Evolutionary conservation across 2,113 vertebrate genomes (phyloP).

Genomic region (Leucopsar rothschildi): DNA sequence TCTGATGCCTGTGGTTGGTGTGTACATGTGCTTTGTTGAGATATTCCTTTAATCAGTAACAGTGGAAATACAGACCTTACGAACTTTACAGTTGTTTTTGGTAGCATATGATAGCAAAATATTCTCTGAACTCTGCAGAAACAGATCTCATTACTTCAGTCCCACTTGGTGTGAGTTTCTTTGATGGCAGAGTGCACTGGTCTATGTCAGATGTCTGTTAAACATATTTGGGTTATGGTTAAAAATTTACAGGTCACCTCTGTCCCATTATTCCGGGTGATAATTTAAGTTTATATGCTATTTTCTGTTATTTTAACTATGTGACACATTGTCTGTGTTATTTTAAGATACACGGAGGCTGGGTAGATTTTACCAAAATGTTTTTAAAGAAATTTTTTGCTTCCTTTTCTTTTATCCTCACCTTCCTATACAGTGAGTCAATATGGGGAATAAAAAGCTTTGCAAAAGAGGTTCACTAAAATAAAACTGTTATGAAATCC

Average conservation of each 20-base stretch:
- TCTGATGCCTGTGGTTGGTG: background rate
- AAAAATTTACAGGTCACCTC: background rate
- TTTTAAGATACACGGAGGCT: background rate
- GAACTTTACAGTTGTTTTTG: background rate
- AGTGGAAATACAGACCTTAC: background rate
- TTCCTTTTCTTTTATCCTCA: background rate
- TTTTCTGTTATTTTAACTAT: background rate
- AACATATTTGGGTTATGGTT: background rate
- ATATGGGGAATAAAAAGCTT: background rate
- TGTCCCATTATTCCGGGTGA: background rate
- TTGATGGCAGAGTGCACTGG: background rate
- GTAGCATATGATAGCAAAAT: background rate
- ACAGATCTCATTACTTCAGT: background rate
- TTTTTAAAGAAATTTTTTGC: background rate
- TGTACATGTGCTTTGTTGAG: background rate
- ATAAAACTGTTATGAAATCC: background rate
- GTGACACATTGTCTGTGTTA: background rate
- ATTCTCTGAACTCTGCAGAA: background rate
- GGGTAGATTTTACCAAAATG: background rate
- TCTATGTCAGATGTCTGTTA: fast-evolving
- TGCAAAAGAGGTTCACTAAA: background rate
- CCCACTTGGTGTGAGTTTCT: background rate
- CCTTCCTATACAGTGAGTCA: background rate
- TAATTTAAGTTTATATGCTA: fast-evolving
- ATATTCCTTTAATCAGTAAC: background rate